Evolutionary conservation across 2,797 vertebrate genomes (phyloP).

Genomic region (Cygnus olor): DNA sequence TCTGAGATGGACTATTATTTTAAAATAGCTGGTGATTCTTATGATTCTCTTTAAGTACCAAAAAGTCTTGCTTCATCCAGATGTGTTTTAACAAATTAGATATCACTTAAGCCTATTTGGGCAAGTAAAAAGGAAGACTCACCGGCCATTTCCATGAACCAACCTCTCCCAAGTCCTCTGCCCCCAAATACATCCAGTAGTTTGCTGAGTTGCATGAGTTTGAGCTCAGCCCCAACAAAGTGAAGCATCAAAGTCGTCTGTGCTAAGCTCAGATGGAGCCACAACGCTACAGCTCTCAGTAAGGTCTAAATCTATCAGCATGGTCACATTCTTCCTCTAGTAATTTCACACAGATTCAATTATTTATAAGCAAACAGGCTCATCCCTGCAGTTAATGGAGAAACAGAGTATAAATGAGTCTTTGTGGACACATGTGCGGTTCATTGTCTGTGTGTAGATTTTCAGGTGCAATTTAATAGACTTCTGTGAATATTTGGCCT

Average conservation of each 20-base stretch:
- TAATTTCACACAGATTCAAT: constrained; percentile 15
- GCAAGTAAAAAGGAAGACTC: not conserved
- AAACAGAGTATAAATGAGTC: not conserved
- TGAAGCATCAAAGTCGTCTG: not conserved
- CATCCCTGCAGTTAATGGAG: not conserved
- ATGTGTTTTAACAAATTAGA: not conserved
- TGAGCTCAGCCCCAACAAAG: not conserved
- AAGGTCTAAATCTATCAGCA: not conserved
- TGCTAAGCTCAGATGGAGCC: not conserved
- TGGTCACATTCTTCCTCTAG: not conserved
- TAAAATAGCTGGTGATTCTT: not conserved
- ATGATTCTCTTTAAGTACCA: not conserved
- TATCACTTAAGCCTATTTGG: not conserved
- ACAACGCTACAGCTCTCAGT: not conserved
- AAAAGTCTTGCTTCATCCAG: not conserved
- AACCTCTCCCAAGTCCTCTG: not conserved
- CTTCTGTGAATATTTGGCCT: not conserved
- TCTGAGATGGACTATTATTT: not conserved
- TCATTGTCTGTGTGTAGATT: not conserved
- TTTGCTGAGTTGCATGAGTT: not conserved
- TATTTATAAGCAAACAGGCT: constrained; percentile 19
- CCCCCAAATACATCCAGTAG: not conserved
- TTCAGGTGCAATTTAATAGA: not conserved
- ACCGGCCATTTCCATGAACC: not conserved
- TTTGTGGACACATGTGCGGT: not conserved